Base-by-base conservation (phyloP, 2,888 invertebrate species). In the Lampropteryx suffumata region DNA sequence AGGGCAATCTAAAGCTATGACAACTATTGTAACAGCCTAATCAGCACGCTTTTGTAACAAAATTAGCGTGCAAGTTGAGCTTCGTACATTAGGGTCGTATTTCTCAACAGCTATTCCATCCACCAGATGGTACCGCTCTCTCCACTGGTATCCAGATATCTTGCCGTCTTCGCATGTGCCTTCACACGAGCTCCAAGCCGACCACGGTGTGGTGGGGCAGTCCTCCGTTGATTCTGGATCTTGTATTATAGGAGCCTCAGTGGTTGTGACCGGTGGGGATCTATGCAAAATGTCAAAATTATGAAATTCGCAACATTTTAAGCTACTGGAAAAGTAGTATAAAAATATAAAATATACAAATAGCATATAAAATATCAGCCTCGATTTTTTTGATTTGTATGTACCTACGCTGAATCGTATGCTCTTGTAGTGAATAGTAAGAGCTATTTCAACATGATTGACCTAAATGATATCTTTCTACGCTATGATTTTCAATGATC, bases 171-270 rank as follows among this genome's bases (percentile, higher is more conserved):
- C 69, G 50, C 89, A 88, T 0, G 66, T 41, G 0, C 88, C 89
- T n/a, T 84, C 85, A 50, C 89, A 89, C 0, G 67, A 55, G 26
- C 82, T 82, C 88, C 88, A 88, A 0, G 75, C 79, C 33, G 71
- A 67, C 88, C 88, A 89, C 40, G 73, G 65, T 0, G 83, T 72
- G 71, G 84, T 67, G 1, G 82, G 85, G 41, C 89, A 89, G 2
- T 79, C 77, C 47, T 82, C 75, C 1, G 76, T 56, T 0, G 82
- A 69, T 6, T 79, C 79, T 0, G 81, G 74, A 14, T 82, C 83
- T 1, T 67, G 64, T 5, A 75, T 71, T 49, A 75, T 43, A 10
- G 84, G 73, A 1, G 61, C 58, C 64, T 81, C 82, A 26, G 83
- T 84, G 50, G 34, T 52, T 9, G 9, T 35, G 2, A 28, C 33